phyloP scores from a whole-genome alignment of 2,113 vertebrate genomes.

The Scolopax mira region DNA sequence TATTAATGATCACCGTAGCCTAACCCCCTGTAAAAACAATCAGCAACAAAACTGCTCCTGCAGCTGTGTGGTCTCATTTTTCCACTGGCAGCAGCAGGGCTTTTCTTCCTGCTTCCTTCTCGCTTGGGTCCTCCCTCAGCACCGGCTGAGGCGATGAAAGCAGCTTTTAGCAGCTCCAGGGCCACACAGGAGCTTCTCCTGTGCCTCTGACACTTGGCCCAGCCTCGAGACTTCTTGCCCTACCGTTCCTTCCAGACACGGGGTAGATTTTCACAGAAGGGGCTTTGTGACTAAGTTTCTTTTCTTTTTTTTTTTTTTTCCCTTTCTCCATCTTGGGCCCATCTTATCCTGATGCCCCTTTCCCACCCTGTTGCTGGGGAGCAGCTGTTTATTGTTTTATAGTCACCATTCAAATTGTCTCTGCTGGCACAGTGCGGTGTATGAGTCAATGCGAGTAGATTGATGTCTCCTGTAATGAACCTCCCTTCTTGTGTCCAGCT shows the following conservation, averaged over 20 bases:
- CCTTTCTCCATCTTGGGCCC: neutral
- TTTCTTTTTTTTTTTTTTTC: too few relatives aligned
- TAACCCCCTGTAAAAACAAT: neutral
- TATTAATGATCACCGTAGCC: neutral
- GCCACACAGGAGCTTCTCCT: neutral
- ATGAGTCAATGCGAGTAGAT: accelerated
- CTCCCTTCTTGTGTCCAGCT: neutral
- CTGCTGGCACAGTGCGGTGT: neutral
- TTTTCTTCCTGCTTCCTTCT: neutral
- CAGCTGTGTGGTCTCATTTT: neutral
- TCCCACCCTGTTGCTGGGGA: neutral
- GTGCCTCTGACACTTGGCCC: neutral
- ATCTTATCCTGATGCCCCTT: neutral
- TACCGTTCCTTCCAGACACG: neutral
- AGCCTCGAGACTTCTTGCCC: neutral
- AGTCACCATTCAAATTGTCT: neutral
- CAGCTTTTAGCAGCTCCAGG: neutral
- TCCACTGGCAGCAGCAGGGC: neutral
- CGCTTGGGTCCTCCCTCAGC: accelerated
- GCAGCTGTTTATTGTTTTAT: neutral
- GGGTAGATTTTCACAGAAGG: neutral
- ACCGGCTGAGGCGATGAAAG: accelerated
- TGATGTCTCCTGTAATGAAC: neutral
- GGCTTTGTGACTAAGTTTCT: neutral
- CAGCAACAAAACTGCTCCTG: neutral